phyloP scores from a whole-genome alignment of 2,797 vertebrate genomes.

The Eremophila alpestris region DNA sequence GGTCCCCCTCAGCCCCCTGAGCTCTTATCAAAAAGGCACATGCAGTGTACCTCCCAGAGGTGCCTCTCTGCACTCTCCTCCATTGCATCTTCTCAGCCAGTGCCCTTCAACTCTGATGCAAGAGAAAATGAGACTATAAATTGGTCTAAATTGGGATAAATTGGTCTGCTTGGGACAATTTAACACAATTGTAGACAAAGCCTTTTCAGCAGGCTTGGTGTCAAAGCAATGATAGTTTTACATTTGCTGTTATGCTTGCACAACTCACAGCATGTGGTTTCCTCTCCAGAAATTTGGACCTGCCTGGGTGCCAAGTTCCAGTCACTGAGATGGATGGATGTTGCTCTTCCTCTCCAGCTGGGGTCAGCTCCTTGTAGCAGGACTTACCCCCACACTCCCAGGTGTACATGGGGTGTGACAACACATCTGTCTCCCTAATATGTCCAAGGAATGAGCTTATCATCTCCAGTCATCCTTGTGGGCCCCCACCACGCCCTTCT shows the following conservation, averaged over 20 bases:
- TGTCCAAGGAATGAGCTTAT: not conserved
- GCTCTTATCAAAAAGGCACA: not conserved
- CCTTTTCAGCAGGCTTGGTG: not conserved
- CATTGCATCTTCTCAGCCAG: fast-evolving
- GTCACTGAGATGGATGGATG: not conserved
- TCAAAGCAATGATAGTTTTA: slow-evolving; percentile 1
- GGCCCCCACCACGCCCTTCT: not conserved
- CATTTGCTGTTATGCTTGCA: slow-evolving; percentile 24
- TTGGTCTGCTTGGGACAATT: not conserved
- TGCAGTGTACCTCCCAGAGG: fast-evolving
- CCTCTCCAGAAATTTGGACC: slow-evolving; percentile 49
- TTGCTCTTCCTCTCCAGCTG: not conserved
- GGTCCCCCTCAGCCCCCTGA: not conserved
- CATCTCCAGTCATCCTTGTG: not conserved
- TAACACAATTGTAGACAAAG: not conserved
- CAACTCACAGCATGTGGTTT: not conserved
- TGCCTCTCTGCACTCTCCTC: not conserved
- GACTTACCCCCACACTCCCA: not conserved
- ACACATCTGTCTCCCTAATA: not conserved
- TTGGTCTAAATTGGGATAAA: not conserved
- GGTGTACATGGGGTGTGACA: not conserved
- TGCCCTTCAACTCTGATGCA: not conserved
- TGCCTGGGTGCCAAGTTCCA: not conserved
- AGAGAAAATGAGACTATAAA: not conserved
- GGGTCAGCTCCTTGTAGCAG: not conserved